Conservation (phyloP, 1,140 invertebrate species). For the Macrobrachium rosenbergii region DNA sequence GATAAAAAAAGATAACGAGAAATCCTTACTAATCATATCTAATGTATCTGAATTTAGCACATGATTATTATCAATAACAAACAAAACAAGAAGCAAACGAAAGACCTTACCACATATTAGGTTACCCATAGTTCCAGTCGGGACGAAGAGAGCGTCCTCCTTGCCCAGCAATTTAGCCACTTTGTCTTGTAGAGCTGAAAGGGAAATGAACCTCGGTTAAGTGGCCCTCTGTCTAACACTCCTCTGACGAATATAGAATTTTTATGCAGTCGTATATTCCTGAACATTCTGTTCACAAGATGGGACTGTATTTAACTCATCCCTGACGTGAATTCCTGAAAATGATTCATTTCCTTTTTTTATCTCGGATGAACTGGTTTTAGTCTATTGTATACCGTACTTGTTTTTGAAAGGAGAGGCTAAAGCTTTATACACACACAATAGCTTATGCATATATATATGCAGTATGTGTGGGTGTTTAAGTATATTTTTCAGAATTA, state of each 20-base stretch:
- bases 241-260: background rate
- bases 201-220: background rate
- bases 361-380: background rate
- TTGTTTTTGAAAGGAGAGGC: no score
- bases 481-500: background rate
- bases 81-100: no score
- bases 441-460: conserved; percentile 10
- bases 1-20: no score
- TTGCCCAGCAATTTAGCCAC: conserved; percentile 86
- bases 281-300: no score
- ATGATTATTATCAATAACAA: no score
- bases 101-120: conserved; percentile 84
- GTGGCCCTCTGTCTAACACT: background rate
- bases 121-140: conserved; percentile 95
- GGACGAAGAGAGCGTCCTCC: conserved; percentile 89
- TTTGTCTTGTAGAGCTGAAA: conserved; percentile 77
- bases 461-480: background rate
- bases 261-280: no score
- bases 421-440: background rate
- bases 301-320: no score
- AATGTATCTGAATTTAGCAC: no score
- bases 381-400: background rate
- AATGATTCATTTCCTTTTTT: background rate
- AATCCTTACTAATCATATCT: no score
- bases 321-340: background rate